Conservation (phyloP, 2,888 invertebrate genomes). For the Rhogogaster chlorosoma region DNA sequence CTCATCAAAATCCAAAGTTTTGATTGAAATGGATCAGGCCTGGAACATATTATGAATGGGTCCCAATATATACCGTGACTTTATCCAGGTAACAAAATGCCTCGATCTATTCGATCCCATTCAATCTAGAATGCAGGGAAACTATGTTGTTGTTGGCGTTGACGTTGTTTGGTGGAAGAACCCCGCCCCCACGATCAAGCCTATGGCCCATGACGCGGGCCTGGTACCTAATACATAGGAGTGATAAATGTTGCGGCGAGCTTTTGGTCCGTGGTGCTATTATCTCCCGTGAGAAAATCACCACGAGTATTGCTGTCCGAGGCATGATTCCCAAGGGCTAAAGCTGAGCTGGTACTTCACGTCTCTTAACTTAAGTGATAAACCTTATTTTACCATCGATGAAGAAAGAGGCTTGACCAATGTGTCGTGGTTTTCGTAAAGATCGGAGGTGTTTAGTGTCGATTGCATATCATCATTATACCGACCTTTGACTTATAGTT, state of each 20-base stretch:
- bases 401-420: neutral
- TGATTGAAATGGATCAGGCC: neutral
- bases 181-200: constrained; percentile 8
- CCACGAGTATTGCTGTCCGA: neutral
- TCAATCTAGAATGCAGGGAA: constrained; percentile 11
- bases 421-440: neutral
- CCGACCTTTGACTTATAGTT: neutral
- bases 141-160: constrained; percentile 41
- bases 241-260: constrained; percentile 42
- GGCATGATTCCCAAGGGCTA: neutral
- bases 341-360: neutral
- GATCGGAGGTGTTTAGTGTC: neutral
- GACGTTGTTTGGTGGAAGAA: constrained; percentile 38
- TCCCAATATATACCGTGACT: neutral
- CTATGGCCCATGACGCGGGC: neutral
- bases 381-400: neutral
- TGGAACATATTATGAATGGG: neutral
- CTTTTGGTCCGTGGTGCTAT: neutral
- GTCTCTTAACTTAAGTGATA: neutral
- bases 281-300: constrained; percentile 17
- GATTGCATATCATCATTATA: neutral
- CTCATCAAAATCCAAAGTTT: neutral
- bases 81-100: neutral
- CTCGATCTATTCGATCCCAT: neutral
- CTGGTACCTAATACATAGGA: constrained; percentile 19